A percentile compares a stretch with the other conserved stretches of the same genome.
phyloP scores from a whole-genome alignment of 2,888 invertebrate genomes.

The Pecten maximus region DNA sequence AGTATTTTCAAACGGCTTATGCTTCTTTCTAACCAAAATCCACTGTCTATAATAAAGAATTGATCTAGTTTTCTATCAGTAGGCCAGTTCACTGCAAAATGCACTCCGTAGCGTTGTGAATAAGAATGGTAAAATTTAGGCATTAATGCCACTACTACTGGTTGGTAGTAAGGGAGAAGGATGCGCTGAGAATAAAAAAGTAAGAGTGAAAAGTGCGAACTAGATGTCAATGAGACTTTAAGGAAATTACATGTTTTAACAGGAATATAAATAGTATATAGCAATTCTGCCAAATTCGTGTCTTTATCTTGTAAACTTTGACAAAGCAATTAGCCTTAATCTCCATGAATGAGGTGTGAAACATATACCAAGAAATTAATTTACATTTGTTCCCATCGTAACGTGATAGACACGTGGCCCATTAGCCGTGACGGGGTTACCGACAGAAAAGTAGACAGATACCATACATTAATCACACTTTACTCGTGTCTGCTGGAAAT shows the following conservation, averaged over 20 bases:
- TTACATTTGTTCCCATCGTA: neutral
- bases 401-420: neutral
- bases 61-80: no score
- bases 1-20: no score
- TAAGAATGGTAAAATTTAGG: neutral
- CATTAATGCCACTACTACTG: neutral
- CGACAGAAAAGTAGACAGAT: neutral
- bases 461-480: neutral
- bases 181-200: neutral
- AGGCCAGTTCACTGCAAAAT: no score
- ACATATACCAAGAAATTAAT: neutral
- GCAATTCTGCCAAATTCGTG: neutral
- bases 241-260: neutral
- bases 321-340: constrained; percentile 5
- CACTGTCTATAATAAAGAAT: no score
- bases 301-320: neutral
- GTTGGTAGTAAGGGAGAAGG: no score
- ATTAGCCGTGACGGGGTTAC: constrained; percentile 13
- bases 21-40: no score
- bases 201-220: neutral
- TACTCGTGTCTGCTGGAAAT: neutral
- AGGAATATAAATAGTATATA: neutral
- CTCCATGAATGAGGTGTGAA: constrained; percentile 17
- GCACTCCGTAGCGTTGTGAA: no score
- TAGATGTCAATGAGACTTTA: neutral